Percentiles rank a stretch among this genome's conserved stretches.
phyloP scores from a whole-genome alignment of 2,888 invertebrate genomes.

The Sesia bembeciformis region DNA sequence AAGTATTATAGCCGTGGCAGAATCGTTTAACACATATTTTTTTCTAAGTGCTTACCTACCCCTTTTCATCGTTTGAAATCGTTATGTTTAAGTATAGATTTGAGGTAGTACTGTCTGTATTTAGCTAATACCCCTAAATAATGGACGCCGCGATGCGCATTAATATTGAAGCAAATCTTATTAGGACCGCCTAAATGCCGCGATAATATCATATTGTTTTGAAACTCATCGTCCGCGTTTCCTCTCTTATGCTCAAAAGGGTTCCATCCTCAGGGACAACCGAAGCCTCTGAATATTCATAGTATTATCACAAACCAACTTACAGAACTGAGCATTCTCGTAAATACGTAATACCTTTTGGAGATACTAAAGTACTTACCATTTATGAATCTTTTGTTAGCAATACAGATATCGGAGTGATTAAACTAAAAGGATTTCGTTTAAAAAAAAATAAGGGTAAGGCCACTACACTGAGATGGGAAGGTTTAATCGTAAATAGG shows the following conservation, averaged over 20 bases:
- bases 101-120: conserved; percentile 23
- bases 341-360: conserved; percentile 53
- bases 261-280: conserved; percentile 61
- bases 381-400: background rate
- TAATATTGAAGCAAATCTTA: conserved; percentile 73
- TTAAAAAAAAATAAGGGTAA: background rate
- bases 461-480: background rate
- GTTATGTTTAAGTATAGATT: conserved; percentile 5
- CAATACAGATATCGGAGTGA: background rate
- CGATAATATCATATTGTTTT: conserved; percentile 73
- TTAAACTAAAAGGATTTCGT: background rate
- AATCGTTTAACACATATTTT: no score
- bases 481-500: background rate
- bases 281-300: conserved; percentile 64
- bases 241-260: conserved; percentile 68
- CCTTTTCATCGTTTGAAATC: no score
- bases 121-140: conserved; percentile 65
- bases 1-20: no score
- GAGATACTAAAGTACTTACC: background rate
- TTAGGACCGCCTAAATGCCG: conserved; percentile 68
- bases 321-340: conserved; percentile 52
- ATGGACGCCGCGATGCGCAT: conserved; percentile 68
- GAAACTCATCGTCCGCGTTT: conserved; percentile 65
- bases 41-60: no score
- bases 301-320: conserved; percentile 65